Base-by-base conservation (phyloP, 2,888 invertebrate species). In the Asteroscopus sphinx region DNA sequence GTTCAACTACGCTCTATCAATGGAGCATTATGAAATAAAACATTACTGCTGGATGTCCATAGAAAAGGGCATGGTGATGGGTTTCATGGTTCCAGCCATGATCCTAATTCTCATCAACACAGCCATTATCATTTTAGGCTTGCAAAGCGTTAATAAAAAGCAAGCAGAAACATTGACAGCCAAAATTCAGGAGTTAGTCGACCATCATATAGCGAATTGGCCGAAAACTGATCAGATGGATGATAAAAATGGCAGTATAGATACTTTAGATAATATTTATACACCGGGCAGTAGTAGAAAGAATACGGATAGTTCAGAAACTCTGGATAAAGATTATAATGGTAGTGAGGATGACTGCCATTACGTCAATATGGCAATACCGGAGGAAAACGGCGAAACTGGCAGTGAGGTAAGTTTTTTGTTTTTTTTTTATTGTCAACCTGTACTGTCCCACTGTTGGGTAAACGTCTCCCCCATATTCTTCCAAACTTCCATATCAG, bases 31-130 rank as follows among this genome's bases (percentile, higher is more conserved):
- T 80, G 97, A 97, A 89, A 96, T 95, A 28, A 95, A 95, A 71
- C 95, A 95, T 75, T 97, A 96, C 81, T 97, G 97, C 82, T 97
- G 97, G 96, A 96, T 97, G 95, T 96, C 96, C 0, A 96, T 97
- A 39, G 96, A 96, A 83, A 95, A 96, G 77, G 97, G 97, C 4
- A 97, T 97, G 96, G 95, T 97, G 11, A 92, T 96, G 81, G 96
- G 97, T 37, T 97, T 96, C 83, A 96, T 97, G 95, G 94, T 96
- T 13, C 97, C 97, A 9, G 95, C 96, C 0, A 96, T 96, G 81
- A 87, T 95, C 16, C 88, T 97, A 26, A 96, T 97, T 45, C 86
- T 96, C 41, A 94, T 96, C 60, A 96, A 96, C 67, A 95, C 95
- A 0, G 89, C 94, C 2, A 94, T 95, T 7, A 94, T 96, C n/a